Percentiles rank a stretch among this genome's conserved stretches.
phyloP scores from a whole-genome alignment of 2,113 vertebrate genomes.

The Notiomystis cincta region DNA sequence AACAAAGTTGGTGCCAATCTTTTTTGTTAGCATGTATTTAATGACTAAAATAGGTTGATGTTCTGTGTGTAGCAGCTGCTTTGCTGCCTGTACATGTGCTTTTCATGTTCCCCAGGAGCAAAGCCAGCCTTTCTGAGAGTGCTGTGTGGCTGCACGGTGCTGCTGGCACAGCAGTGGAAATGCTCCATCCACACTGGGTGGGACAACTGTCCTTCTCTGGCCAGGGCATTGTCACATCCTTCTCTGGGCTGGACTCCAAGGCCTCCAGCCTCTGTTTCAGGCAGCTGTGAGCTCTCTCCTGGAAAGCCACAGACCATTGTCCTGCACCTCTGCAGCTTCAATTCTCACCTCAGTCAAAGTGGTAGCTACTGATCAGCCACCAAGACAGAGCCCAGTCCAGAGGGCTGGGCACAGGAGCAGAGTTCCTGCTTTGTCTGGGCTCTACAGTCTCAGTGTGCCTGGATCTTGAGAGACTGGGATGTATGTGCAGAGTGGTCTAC shows the following conservation, averaged over 20 bases:
- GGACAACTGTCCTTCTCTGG: background rate
- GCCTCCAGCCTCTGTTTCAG: background rate
- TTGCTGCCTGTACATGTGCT: background rate
- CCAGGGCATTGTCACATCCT: background rate
- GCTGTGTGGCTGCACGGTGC: rapidly evolving
- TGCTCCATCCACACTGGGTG: background rate
- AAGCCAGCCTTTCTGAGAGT: background rate
- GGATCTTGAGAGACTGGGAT: background rate
- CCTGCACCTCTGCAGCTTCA: background rate
- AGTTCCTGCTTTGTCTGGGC: background rate
- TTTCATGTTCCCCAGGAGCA: background rate
- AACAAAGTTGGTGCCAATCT: conserved; percentile 19
- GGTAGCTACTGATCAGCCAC: background rate
- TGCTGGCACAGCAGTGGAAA: background rate
- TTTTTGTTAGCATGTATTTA: background rate
- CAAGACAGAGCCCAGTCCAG: background rate
- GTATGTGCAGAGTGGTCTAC: background rate
- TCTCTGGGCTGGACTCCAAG: background rate
- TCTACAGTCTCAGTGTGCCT: background rate
- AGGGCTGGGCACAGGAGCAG: background rate
- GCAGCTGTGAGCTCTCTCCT: background rate
- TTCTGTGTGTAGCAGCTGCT: background rate
- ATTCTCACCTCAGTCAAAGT: rapidly evolving
- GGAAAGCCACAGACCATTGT: background rate
- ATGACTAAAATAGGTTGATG: background rate